phyloP scores from a whole-genome alignment of 1,140 invertebrate genomes.

The Dolichoris vasculosae region DNA sequence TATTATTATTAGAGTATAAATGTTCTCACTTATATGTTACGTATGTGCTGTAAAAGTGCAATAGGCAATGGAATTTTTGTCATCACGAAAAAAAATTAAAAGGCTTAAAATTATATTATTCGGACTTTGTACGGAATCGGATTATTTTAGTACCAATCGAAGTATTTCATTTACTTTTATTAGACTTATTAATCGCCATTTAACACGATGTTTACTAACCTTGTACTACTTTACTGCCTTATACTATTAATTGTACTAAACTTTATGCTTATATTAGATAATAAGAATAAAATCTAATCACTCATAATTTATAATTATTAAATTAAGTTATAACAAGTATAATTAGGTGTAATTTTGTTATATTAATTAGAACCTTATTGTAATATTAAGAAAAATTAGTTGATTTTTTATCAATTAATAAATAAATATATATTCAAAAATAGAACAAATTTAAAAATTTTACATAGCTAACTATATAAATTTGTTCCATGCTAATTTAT shows the following conservation, averaged over 20 bases:
- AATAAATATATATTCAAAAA: no score
- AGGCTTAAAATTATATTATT: not conserved
- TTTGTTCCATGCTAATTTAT: no score
- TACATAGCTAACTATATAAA: no score
- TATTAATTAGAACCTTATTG: no score
- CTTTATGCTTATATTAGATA: not conserved
- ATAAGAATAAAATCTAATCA: not conserved
- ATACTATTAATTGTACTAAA: not conserved
- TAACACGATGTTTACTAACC: constrained; percentile 3
- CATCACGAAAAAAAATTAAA: not conserved
- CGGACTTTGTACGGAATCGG: not conserved
- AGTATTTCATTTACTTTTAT: constrained; percentile 3
- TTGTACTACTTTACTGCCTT: constrained; percentile 16
- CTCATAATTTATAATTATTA: not conserved
- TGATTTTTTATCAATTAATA: no score
- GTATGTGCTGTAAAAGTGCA: not conserved
- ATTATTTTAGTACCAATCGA: constrained; percentile 8
- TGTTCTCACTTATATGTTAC: constrained; percentile 3
- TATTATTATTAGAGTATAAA: constrained; percentile 46
- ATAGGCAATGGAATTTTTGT: not conserved
- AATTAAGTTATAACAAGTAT: no score
- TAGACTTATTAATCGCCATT: not conserved
- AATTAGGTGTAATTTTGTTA: no score
- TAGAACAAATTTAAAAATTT: no score
- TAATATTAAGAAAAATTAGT: no score